Percentiles rank a stretch among this genome's conserved stretches.
Evolutionary conservation across 2,797 vertebrate species (phyloP).

Genomic region (Eupleurogrammus muticus): DNA sequence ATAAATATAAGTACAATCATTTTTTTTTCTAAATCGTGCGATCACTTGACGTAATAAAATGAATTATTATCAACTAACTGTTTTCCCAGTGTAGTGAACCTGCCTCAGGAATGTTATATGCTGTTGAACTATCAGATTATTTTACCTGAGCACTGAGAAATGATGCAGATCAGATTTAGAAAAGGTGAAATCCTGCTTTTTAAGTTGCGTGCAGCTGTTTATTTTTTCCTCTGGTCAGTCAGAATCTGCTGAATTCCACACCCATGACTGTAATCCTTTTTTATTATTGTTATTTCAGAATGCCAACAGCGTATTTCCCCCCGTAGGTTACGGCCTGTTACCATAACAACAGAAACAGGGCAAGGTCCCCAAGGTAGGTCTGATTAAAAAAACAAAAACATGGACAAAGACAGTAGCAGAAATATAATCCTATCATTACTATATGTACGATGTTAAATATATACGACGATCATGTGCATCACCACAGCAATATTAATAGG

Average conservation of each 20-base stretch:
- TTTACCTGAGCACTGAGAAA: background rate
- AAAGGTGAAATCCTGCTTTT: no score
- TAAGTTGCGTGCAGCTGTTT: no score
- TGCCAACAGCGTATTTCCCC: background rate
- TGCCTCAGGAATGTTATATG: no score
- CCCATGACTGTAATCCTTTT: background rate
- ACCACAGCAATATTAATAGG: no score
- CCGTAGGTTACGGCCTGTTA: constrained; percentile 6
- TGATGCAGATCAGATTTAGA: background rate
- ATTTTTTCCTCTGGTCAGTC: background rate
- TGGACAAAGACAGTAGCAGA: background rate
- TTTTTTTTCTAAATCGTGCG: no score
- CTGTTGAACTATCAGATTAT: background rate
- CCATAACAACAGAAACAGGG: constrained; percentile 12
- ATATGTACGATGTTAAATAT: no score
- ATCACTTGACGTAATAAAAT: no score
- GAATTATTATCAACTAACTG: no score
- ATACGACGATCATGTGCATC: no score
- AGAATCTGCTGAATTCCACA: background rate
- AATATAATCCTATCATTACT: background rate
- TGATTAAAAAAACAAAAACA: background rate
- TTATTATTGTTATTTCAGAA: background rate
- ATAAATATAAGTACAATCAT: no score
- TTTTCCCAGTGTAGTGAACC: no score
- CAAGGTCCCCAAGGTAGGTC: constrained; percentile 8